Conservation (phyloP, 2,888 invertebrate genomes). For the Lithophane socia region DNA sequence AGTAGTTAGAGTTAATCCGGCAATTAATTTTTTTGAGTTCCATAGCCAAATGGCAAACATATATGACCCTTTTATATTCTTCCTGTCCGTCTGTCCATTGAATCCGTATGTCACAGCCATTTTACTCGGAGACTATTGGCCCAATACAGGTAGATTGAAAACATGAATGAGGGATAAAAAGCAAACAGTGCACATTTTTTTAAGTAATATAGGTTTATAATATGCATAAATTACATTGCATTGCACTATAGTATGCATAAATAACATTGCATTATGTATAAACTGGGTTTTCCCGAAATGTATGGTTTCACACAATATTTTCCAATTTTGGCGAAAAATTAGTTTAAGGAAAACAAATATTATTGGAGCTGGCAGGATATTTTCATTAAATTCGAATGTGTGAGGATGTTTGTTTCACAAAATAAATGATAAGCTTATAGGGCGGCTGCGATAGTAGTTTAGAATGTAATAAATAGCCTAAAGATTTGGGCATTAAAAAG, state of each 20-base stretch:
- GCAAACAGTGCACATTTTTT: neutral
- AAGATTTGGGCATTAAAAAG: neutral
- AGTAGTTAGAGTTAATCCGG: neutral
- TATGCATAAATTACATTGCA: no score
- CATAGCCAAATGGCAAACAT: neutral
- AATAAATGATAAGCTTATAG: constrained; percentile 14
- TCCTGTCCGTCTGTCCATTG: no score
- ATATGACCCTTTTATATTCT: no score
- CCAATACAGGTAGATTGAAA: no score
- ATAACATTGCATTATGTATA: no score
- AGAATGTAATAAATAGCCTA: neutral
- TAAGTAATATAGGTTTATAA: no score
- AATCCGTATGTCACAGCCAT: no score
- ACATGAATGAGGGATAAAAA: neutral
- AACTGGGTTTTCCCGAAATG: no score
- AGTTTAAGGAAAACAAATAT: constrained; percentile 8
- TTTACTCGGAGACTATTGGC: no score
- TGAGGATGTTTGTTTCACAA: constrained; percentile 4
- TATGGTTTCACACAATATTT: neutral
- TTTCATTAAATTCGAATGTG: constrained; percentile 11
- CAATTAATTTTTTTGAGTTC: neutral
- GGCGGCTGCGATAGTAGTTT: neutral
- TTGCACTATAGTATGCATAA: no score
- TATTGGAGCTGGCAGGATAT: neutral
- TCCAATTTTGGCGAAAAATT: constrained; percentile 2